These are phyloP conservation scores for Hirtodrosophila histrioides DNA, from an alignment of 2,888 invertebrate genomes.

Conservation along the genomic window DNA sequence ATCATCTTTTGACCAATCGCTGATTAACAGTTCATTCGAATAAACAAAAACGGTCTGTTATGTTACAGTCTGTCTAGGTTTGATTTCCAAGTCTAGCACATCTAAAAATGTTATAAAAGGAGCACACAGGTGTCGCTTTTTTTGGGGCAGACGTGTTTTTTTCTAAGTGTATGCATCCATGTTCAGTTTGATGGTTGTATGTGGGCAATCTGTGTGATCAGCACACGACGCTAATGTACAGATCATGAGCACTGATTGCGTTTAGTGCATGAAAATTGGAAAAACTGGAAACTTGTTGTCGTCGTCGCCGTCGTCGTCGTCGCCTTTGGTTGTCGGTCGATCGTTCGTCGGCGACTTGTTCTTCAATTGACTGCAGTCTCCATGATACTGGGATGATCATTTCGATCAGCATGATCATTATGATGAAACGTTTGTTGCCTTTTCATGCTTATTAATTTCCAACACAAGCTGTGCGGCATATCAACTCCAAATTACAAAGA, in stretches of 20 bases:
- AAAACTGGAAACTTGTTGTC: slow-evolving; percentile 66
- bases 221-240: slow-evolving; percentile 80
- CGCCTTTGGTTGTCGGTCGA: too few species aligned
- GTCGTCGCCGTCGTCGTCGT: slow-evolving; percentile 15
- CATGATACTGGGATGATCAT: slow-evolving; percentile 15
- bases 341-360: slow-evolving; percentile 56
- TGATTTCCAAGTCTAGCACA: too few species aligned
- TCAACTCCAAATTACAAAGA: slow-evolving; percentile 73
- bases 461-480: slow-evolving; percentile 63
- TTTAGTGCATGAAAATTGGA: slow-evolving; percentile 75
- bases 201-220: slow-evolving; percentile 76
- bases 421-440: slow-evolving; percentile 27
- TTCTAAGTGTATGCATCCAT: not conserved
- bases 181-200: slow-evolving; percentile 21
- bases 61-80: too few species aligned
- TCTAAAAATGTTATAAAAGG: too few species aligned
- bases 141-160: too few species aligned
- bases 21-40: too few species aligned
- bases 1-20: too few species aligned
- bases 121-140: too few species aligned
- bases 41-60: too few species aligned
- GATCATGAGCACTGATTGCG: slow-evolving; percentile 80
- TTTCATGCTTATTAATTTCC: slow-evolving; percentile 67
- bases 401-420: slow-evolving; percentile 33
- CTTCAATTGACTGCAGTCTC: slow-evolving; percentile 45